Conservation (phyloP, 2,888 invertebrate genomes). For the Phaedon cochleariae region DNA sequence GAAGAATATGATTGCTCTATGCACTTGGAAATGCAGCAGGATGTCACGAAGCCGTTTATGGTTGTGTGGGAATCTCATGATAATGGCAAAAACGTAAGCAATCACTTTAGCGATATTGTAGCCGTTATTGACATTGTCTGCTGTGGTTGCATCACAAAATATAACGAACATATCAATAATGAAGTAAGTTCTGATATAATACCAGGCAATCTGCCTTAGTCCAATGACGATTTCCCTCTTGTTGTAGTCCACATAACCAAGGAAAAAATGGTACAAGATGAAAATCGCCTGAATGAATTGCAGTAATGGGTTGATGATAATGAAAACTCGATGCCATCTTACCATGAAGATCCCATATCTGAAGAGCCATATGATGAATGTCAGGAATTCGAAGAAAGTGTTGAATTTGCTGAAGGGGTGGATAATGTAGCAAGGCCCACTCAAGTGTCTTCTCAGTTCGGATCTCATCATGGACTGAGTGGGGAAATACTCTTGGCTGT, state of each 20-base stretch:
- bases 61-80: neutral
- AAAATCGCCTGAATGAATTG: too few species aligned
- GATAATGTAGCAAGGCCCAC: neutral
- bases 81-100: neutral
- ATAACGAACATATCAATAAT: neutral
- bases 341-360: neutral
- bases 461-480: neutral
- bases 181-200: neutral
- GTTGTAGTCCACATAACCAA: constrained; percentile 5
- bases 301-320: too few species aligned
- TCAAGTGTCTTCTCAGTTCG: neutral
- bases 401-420: neutral
- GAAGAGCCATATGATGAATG: neutral
- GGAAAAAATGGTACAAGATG: neutral
- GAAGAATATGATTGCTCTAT: neutral
- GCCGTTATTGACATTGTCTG: too few species aligned
- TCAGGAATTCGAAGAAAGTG: neutral
- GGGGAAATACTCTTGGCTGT: neutral
- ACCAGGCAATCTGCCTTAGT: neutral
- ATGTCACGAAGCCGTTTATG: neutral
- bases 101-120: too few species aligned
- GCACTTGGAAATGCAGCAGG: neutral
- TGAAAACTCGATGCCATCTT: too few species aligned
- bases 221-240: neutral
- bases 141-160: neutral